phyloP scores from a whole-genome alignment of 2,888 invertebrate genomes.

The Bellardia bayeri region DNA sequence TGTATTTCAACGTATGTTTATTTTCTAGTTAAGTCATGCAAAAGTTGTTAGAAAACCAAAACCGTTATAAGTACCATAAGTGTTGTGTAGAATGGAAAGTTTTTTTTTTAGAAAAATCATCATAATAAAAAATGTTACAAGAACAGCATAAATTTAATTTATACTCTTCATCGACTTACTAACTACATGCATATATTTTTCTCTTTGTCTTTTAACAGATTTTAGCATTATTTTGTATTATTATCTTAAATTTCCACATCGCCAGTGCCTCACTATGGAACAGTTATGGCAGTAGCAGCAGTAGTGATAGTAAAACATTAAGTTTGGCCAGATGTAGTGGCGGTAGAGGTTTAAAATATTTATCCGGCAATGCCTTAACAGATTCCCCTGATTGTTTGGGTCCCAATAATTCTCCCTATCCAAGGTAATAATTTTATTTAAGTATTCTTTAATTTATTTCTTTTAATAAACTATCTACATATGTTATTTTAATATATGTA shows the following conservation, averaged over 20 bases:
- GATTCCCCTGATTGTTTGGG: conserved; percentile 92
- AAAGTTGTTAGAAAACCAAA: conserved; percentile 58
- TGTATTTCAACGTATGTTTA: conserved; percentile 33
- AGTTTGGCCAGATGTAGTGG: conserved; percentile 84
- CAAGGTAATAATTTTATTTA: conserved; percentile 86
- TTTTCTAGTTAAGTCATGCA: conserved; percentile 67
- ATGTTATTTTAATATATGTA: neutral
- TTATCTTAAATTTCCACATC: conserved; percentile 75
- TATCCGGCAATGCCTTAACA: conserved; percentile 94
- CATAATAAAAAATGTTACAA: conserved; percentile 11
- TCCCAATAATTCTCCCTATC: conserved; percentile 93
- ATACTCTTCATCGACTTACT: neutral
- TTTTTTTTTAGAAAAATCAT: neutral
- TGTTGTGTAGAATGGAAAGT: conserved; percentile 32
- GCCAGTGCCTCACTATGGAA: conserved; percentile 82
- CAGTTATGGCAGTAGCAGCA: conserved; percentile 74
- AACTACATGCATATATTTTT: conserved; percentile 13
- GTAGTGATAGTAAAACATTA: conserved; percentile 74
- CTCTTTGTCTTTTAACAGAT: conserved; percentile 76
- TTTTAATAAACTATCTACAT: neutral
- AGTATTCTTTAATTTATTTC: neutral
- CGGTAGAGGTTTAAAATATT: conserved; percentile 90
- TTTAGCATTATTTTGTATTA: conserved; percentile 80
- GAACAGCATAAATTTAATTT: conserved; percentile 39
- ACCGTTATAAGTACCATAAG: conserved; percentile 54